phyloP scores from a whole-genome alignment of 2,888 invertebrate species.

The Acleris sparsana region DNA sequence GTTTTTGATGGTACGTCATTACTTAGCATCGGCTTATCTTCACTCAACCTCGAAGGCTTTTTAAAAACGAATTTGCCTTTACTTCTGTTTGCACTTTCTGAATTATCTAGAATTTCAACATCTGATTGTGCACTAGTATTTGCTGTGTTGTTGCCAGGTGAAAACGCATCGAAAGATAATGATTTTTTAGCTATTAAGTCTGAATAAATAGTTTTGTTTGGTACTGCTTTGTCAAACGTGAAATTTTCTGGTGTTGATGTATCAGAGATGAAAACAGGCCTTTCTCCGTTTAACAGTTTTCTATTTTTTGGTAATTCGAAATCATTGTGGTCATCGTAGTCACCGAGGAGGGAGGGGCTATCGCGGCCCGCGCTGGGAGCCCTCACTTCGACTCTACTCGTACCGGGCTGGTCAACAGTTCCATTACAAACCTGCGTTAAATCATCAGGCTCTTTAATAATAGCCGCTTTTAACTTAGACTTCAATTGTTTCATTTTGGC shows the following conservation, averaged over 20 bases:
- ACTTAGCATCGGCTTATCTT: conserved; percentile 51
- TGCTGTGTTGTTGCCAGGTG: conserved; percentile 51
- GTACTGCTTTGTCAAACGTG: conserved; percentile 47
- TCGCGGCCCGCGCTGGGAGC: conserved; percentile 3
- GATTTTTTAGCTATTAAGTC: conserved; percentile 58
- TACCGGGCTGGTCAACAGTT: conserved; percentile 34
- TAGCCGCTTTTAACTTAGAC: conserved; percentile 79
- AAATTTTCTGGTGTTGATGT: conserved; percentile 64
- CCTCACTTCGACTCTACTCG: not conserved
- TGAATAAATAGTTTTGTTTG: conserved; percentile 58
- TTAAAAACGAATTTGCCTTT: conserved; percentile 77
- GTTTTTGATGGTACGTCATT: conserved; percentile 64
- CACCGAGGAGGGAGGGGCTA: conserved; percentile 25
- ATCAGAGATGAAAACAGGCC: conserved; percentile 33
- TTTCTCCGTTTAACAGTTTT: conserved; percentile 18
- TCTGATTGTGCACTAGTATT: conserved; percentile 51
- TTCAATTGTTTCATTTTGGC: conserved; percentile 82
- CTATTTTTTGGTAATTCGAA: conserved; percentile 23
- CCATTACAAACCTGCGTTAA: conserved; percentile 9
- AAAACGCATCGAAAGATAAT: conserved; percentile 59
- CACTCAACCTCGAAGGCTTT: conserved; percentile 62
- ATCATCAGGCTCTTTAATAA: conserved; percentile 69
- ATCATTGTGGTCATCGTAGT: conserved; percentile 23
- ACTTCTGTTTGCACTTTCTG: conserved; percentile 53
- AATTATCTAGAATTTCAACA: conserved; percentile 45